These are phyloP conservation scores for Cecidostiba fungosa DNA, from an alignment of 2,888 invertebrate species.

Conservation along the genomic window DNA sequence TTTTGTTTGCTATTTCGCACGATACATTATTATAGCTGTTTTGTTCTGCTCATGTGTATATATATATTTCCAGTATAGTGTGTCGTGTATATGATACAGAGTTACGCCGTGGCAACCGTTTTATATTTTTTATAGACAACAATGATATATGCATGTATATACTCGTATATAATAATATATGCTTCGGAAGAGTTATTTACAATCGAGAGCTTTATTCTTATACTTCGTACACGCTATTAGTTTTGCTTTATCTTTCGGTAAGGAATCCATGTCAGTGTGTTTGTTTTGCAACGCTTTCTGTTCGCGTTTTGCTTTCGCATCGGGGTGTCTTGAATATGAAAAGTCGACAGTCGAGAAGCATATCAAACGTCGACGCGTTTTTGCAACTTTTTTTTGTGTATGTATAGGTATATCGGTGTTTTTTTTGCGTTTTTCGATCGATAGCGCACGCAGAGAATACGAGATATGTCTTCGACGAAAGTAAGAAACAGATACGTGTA, in stretches of 20 bases:
- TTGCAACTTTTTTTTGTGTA: neutral
- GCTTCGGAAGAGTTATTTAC: constrained; percentile 57
- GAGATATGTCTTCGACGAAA: constrained; percentile 38
- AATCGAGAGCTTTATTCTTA: constrained; percentile 24
- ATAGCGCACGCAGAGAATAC: neutral
- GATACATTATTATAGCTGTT: constrained; percentile 15
- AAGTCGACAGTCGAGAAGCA: constrained; percentile 7
- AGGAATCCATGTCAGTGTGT: neutral
- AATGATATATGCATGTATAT: constrained; percentile 40
- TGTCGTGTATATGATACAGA: constrained; percentile 33
- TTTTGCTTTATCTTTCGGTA: constrained; percentile 4
- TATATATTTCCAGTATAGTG: constrained; percentile 23
- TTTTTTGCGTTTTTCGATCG: neutral
- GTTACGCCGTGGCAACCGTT: constrained; percentile 31
- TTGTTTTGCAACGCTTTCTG: neutral
- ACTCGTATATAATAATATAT: constrained; percentile 50
- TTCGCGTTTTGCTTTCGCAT: neutral
- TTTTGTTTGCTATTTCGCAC: constrained; percentile 1
- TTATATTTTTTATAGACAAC: constrained; percentile 48
- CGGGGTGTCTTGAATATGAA: constrained; percentile 21
- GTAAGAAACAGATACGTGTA: neutral
- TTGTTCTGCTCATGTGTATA: neutral
- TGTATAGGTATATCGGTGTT: neutral
- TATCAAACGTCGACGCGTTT: constrained; percentile 27
- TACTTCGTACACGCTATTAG: neutral